Evolutionary conservation across 2,797 vertebrate species (phyloP), one percentile per base, ranked within the genome.

Genomic region (Tolypeutes matacus): DNA sequence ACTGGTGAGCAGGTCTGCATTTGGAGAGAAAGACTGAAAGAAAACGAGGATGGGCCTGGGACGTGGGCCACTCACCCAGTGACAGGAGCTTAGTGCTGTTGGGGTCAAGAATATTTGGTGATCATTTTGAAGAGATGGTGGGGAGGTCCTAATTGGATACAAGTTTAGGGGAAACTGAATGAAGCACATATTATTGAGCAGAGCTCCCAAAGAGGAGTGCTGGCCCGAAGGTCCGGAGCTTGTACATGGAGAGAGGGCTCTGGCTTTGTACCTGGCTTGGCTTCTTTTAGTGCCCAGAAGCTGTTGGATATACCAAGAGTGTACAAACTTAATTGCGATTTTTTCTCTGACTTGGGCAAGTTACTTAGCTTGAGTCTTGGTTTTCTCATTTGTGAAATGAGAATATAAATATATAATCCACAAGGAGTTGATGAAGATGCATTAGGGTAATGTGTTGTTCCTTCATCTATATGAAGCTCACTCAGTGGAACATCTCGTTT

Each of bases 371-470:
- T 64, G 12, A 85, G 64, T 25, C 23, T 91, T 94, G 29, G 10
- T 80, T 87, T 93, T 93, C 34, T 83, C 39, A 70, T 51, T 84
- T 85, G 84, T 21, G 72, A 91, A 85, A 46, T 85, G 21, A 92
- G 46, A 81, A 51, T 70, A 23, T 69, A 89, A 86, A n/a, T 91
- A 76, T 90, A 73, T 87, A 96, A 72, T 34, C 21, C 3, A 31
- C 14, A 23, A n/a, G 23, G 70, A 65, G 49, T 7, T 75, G 76
- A 11, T 31, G 65, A 93, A 94, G 60, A 80, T 56, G 72, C 17
- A 76, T 21, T 84, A 82, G 60, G 64, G 23, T 62, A 51, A 62
- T 64, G 73, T 77, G 53, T 51, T 46, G 13, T 70, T 86, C 20
- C 23, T 75, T 70, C 46, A 49, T 49, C 65, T 78, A 9, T 23